phyloP scores from a whole-genome alignment of 2,113 vertebrate genomes.

The Bubo bubo region DNA sequence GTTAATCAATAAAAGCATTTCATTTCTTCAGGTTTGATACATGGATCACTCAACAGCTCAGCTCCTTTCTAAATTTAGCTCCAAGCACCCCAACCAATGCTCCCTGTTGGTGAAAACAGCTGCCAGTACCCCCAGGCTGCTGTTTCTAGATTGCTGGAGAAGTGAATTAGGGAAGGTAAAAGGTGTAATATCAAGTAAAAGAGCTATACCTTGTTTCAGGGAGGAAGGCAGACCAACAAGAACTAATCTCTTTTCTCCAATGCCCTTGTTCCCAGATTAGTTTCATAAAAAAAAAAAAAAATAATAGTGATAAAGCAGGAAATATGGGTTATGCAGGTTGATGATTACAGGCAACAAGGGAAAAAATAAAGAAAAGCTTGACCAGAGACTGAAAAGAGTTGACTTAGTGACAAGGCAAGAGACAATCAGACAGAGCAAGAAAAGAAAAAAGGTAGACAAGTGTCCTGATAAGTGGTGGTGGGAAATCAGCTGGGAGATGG shows the following conservation, averaged over 20 bases:
- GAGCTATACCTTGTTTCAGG: not conserved
- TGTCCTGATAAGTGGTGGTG: not conserved
- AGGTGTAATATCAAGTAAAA: fast-evolving
- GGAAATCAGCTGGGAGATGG: not conserved
- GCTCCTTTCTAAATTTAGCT: not conserved
- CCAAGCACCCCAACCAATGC: not conserved
- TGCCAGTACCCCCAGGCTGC: not conserved
- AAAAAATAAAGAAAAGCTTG: not conserved
- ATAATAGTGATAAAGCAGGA: not conserved
- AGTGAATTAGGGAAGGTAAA: not conserved
- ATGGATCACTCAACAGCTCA: not conserved
- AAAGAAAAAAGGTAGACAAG: not conserved
- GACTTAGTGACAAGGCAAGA: not conserved
- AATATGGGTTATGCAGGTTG: not conserved
- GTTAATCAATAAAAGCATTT: not conserved
- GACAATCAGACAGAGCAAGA: not conserved
- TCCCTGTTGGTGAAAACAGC: not conserved
- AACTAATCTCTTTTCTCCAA: not conserved
- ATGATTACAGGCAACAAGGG: not conserved
- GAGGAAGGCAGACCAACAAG: not conserved
- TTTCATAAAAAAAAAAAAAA: not conserved
- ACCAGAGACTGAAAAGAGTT: not conserved
- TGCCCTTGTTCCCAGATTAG: not conserved
- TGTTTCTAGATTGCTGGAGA: not conserved
- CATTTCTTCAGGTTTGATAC: not conserved